Evolutionary conservation across 30 jellyfish, hydroid and myxozoan genomes (phyloP).

Genomic region (Nemopilema nomurai): DNA sequence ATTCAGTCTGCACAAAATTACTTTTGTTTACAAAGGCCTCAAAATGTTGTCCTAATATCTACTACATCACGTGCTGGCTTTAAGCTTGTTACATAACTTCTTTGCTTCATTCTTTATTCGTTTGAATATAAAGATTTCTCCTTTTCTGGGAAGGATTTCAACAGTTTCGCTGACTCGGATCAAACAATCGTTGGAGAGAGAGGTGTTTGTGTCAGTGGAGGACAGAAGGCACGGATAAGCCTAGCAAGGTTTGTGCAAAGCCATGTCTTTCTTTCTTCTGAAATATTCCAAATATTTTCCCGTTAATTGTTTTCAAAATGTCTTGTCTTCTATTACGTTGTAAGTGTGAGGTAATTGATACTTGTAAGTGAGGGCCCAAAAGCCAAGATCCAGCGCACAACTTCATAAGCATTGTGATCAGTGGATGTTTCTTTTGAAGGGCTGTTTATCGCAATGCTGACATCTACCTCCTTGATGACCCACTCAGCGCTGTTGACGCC

Average conservation of each 20-base stretch:
- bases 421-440: constrained; percentile 37
- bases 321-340: too few species aligned
- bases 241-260: constrained; percentile 73
- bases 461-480: constrained; percentile 83
- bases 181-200: constrained; percentile 88
- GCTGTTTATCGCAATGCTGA: constrained; percentile 89
- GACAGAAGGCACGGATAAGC: constrained; percentile 86
- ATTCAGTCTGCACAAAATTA: not conserved
- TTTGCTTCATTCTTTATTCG: too few species aligned
- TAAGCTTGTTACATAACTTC: too few species aligned
- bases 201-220: constrained; percentile 92
- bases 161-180: constrained; percentile 72
- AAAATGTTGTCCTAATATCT: too few species aligned
- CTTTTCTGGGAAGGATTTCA: constrained; percentile 59
- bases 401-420: not conserved
- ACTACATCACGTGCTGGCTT: too few species aligned
- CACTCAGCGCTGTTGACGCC: constrained; percentile 90
- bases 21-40: not conserved
- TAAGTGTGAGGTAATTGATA: too few species aligned
- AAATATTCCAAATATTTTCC: too few species aligned
- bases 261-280: too few species aligned
- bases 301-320: too few species aligned
- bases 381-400: too few species aligned
- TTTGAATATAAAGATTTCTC: too few species aligned
- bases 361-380: too few species aligned